Evolutionary conservation across 2,113 vertebrate species (phyloP).

Genomic region (Otis tarda): DNA sequence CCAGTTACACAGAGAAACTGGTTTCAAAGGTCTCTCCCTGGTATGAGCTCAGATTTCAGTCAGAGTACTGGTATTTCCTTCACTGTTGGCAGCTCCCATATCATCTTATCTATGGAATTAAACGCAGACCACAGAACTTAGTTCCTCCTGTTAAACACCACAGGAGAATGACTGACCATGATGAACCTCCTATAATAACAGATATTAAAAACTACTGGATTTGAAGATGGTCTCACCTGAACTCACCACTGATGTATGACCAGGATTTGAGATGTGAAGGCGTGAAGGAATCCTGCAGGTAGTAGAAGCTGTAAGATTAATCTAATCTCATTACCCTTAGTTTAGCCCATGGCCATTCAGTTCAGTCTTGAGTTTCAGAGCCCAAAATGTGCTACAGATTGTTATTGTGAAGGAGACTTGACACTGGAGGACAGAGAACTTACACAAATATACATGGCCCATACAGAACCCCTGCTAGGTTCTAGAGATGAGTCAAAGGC

Average conservation of each 20-base stretch:
- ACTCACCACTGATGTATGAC: no score
- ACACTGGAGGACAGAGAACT: background rate
- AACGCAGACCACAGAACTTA: background rate
- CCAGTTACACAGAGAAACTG: background rate
- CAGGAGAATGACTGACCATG: background rate
- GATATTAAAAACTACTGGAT: background rate
- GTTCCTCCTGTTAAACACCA: background rate
- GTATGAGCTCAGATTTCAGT: background rate
- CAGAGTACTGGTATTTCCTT: background rate
- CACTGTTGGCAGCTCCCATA: background rate
- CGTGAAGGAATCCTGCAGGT: background rate
- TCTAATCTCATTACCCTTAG: background rate
- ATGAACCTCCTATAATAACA: background rate
- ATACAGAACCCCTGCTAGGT: background rate
- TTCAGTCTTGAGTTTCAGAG: background rate
- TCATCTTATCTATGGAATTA: background rate
- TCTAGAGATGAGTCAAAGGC: background rate
- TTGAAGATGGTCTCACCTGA: no score
- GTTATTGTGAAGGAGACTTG: background rate
- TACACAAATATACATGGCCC: background rate
- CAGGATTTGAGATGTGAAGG: background rate
- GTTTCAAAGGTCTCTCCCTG: background rate
- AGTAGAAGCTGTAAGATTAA: background rate
- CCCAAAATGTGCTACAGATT: background rate
- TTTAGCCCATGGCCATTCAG: background rate